Percentiles rank a stretch among this genome's conserved stretches.
phyloP scores from a whole-genome alignment of 1,140 invertebrate species.

The silkworm (Bombyx mori) region ASM3026992v2 NC_085119.1:14896501-14897000 shows the following conservation, averaged over 20 bases:
- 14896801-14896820: conserved; percentile 4
- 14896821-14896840: conserved; percentile 7
- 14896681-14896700: neutral
- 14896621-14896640: conserved; percentile 11
- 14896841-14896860: conserved; percentile 9
- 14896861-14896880: conserved; percentile 7
- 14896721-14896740: neutral
- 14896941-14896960: too few relatives aligned
- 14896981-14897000: too few relatives aligned
- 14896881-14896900: neutral
- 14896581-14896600: conserved; percentile 2
- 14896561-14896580: neutral
- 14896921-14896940: too few relatives aligned
- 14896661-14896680: conserved; percentile 7
- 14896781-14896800: conserved; percentile 9
- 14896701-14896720: conserved; percentile 1
- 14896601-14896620: conserved; percentile 1
- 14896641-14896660: conserved; percentile 7
- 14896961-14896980: too few relatives aligned
- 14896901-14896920: too few relatives aligned
- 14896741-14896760: conserved; percentile 5
- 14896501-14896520: too few relatives aligned
- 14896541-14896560: neutral
- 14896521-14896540: neutral
- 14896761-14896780: conserved; percentile 10